Conservation (phyloP, 1,140 invertebrate species). For the Anoplolepis gracilipes region DNA sequence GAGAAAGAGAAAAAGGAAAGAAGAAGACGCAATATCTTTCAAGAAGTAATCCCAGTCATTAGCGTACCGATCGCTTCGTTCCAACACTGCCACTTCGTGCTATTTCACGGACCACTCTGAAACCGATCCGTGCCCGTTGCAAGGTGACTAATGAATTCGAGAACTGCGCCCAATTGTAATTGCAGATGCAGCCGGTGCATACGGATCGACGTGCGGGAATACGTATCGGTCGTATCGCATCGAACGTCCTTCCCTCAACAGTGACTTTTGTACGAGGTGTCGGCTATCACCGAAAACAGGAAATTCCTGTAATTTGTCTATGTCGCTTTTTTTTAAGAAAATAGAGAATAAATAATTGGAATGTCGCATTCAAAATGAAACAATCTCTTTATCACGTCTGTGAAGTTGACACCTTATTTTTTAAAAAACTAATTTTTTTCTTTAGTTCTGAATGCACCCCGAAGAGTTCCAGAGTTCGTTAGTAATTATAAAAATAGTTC, state of each 20-base stretch:
- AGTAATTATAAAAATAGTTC: no score
- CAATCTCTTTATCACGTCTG: background rate
- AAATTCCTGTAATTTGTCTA: background rate
- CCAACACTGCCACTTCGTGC: slow-evolving; percentile 57
- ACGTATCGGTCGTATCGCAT: slow-evolving; percentile 20
- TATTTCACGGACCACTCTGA: slow-evolving; percentile 45
- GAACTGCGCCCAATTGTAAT: slow-evolving; percentile 70
- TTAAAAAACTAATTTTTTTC: no score
- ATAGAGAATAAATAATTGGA: background rate
- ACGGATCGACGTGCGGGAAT: slow-evolving; percentile 40
- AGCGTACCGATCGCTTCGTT: slow-evolving; percentile 69
- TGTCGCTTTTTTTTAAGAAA: background rate
- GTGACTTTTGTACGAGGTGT: background rate
- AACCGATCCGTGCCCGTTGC: slow-evolving; percentile 64
- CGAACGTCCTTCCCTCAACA: background rate
- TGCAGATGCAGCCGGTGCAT: slow-evolving; percentile 71
- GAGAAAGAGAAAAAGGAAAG: slow-evolving; percentile 1
- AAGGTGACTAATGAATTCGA: slow-evolving; percentile 74
- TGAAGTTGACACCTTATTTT: no score
- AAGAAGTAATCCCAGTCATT: slow-evolving; percentile 73
- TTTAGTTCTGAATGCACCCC: no score
- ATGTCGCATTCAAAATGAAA: background rate
- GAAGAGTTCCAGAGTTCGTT: no score
- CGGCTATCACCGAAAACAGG: background rate
- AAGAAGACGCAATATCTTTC: slow-evolving; percentile 66